These are phyloP conservation scores for Nymphicus hollandicus DNA, from an alignment of 2,113 vertebrate genomes.

Conservation along the genomic window DNA sequence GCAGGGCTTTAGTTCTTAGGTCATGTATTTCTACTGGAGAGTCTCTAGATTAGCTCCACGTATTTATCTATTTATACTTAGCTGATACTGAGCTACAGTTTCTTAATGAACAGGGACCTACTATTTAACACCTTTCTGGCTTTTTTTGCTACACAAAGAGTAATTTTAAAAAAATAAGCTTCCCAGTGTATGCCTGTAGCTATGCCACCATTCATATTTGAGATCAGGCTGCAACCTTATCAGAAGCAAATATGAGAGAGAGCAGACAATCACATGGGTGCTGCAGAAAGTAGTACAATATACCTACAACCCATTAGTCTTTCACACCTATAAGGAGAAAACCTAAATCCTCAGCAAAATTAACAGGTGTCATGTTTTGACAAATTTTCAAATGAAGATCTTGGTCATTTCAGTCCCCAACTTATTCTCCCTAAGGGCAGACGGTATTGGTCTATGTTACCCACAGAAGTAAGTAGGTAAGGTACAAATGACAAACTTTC, in stretches of 20 bases:
- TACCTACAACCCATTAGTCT: not conserved
- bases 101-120: not conserved
- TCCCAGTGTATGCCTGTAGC: not conserved
- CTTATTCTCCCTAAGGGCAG: accelerated
- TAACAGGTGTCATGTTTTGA: not conserved
- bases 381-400: not conserved
- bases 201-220: not conserved
- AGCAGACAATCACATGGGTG: not conserved
- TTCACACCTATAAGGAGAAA: not conserved
- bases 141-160: not conserved
- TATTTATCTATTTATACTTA: not conserved
- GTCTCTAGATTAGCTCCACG: not conserved
- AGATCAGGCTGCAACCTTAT: not conserved
- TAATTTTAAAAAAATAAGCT: not conserved
- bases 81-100: not conserved
- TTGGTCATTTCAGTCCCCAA: not conserved
- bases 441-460: not conserved
- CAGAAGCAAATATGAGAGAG: not conserved
- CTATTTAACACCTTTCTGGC: accelerated
- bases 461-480: not conserved
- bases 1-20: not conserved
- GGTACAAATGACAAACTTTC: not conserved
- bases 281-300: not conserved
- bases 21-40: not conserved
- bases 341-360: not conserved